Evolutionary conservation across 2,113 vertebrate genomes (phyloP), one percentile per base, ranked within the genome.

Genomic region (Mirounga angustirostris): DNA sequence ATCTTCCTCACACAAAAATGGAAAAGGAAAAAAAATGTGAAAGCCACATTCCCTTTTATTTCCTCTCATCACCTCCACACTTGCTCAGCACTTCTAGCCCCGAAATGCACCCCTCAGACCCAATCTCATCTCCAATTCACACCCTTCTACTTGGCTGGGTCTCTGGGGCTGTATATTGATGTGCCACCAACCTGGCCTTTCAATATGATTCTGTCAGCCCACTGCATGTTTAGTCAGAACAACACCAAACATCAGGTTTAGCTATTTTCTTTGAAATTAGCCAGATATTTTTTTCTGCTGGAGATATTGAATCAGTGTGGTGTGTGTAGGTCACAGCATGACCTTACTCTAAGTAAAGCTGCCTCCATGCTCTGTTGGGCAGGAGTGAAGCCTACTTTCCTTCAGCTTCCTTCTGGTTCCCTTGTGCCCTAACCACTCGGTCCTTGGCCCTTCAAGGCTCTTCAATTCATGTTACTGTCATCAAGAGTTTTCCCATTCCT

Each of bases 141-240:
- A 96, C 97, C 65, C 88, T 97, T 97, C 96, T 96, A 96, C 93
- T 89, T 96, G 97, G 58, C 91, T 95, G 86, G 73, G 50, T 92
- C 91, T 78, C 87, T 33, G 85, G 59, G 36, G 78, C 67, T 69
- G 12, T n/a, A 12, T 89, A 92, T 93, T 52, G 96, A 94, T 91
- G 85, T 12, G 9, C 76, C 54, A 89, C 84, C 80, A 94, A 69
- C 24, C 67, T 9, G 5, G 54, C 58, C 73, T 93, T 80, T 95
- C 97, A 86, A 85, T 97, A 79, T 7, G 90, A 94, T 89, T 95
- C 96, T 74, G 73, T 93, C 97, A 97, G 81, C 67, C 85, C 78
- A 46, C 40, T 92, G 83, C 26, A 0, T 54, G 50, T 85, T 95
- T 81, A 74, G 93, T 92, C 85, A 94, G 82, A 78, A 79, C 82